Conservation (phyloP, 1,140 invertebrate genomes). For the Eueides isabella region DNA sequence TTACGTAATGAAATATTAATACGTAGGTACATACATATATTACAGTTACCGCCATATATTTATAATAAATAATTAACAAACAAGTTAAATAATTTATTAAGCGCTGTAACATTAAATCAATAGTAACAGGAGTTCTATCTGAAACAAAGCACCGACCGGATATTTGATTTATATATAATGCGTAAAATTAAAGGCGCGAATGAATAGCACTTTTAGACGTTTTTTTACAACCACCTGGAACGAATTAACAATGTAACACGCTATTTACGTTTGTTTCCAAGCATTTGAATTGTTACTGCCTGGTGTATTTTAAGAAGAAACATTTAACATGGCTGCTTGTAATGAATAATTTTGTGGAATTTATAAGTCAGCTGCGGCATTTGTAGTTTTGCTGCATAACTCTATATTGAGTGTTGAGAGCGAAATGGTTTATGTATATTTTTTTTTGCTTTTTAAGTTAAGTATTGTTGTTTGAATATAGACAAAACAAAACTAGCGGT, state of each 20-base stretch:
- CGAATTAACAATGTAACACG: slow-evolving; percentile 13
- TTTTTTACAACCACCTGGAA: neutral
- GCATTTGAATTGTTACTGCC: slow-evolving; percentile 7
- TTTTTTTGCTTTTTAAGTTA: neutral
- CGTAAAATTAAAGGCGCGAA: slow-evolving; percentile 17
- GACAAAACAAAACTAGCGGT: too few relatives aligned
- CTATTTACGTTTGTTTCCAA: slow-evolving; percentile 14
- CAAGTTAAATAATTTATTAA: neutral
- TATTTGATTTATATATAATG: slow-evolving; percentile 8
- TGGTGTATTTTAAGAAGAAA: slow-evolving; percentile 21
- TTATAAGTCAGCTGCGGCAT: slow-evolving; percentile 19
- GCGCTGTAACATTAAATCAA: neutral
- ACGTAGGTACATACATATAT: too few relatives aligned
- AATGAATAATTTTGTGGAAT: slow-evolving; percentile 24
- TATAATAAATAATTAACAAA: neutral
- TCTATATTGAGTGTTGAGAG: neutral
- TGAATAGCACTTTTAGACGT: neutral
- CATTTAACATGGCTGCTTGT: neutral
- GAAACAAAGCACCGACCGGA: neutral
- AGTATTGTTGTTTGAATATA: neutral
- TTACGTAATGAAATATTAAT: neutral
- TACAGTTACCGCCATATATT: neutral
- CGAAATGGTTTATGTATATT: neutral
- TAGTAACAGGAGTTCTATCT: neutral
- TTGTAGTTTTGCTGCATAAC: neutral